A percentile compares a stretch with the other conserved stretches of the same genome.
These are phyloP conservation scores for Steinernema khuongi DNA, from an alignment of 1,140 invertebrate species.

Conservation along the genomic window DNA sequence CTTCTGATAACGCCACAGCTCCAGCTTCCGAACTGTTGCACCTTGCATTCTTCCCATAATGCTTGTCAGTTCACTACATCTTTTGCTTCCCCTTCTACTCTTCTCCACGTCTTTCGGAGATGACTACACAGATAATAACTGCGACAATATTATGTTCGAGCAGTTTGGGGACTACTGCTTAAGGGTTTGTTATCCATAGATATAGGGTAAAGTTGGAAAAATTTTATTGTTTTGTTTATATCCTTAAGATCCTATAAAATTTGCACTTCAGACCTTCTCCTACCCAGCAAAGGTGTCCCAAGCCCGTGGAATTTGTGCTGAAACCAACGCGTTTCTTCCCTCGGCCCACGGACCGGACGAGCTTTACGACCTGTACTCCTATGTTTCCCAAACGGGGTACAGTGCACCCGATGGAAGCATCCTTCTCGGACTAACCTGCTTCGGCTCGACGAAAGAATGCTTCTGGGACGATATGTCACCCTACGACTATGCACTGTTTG, in stretches of 20 bases:
- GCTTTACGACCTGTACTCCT: background rate
- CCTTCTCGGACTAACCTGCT: background rate
- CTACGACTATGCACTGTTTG: background rate
- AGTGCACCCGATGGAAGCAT: background rate
- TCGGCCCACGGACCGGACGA: background rate
- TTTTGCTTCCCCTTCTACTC: too few relatives aligned
- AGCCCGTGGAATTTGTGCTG: background rate
- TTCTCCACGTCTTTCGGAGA: too few relatives aligned
- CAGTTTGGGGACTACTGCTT: background rate
- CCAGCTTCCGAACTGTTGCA: too few relatives aligned
- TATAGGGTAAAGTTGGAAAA: background rate
- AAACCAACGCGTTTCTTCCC: background rate
- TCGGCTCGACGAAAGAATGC: background rate
- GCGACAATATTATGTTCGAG: constrained; percentile 4
- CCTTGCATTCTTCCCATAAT: too few relatives aligned
- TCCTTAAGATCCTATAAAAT: too few relatives aligned
- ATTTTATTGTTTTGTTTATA: background rate
- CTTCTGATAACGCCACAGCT: too few relatives aligned
- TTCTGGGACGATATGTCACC: constrained; percentile 6
- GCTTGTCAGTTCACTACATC: too few relatives aligned
- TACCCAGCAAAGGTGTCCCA: background rate
- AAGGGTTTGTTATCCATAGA: too few relatives aligned
- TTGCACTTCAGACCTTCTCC: background rate
- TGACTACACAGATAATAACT: background rate
- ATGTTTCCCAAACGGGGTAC: background rate